These are phyloP conservation scores for Lamellibrachia luymesi DNA, from an alignment of 1,140 invertebrate genomes.

Conservation along the genomic window DNA sequence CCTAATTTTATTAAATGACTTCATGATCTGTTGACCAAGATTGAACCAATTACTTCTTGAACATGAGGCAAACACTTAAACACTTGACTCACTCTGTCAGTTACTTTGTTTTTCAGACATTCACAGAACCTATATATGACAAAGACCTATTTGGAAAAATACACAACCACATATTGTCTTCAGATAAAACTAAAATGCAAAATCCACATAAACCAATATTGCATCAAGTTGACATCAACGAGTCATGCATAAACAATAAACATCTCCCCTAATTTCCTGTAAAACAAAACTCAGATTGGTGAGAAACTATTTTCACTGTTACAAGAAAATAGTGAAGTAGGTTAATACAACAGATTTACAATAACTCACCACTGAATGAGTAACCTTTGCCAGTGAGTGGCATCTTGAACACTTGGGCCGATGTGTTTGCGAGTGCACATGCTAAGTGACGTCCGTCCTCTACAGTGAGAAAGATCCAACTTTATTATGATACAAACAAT, in stretches of 20 bases:
- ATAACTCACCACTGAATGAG: slow-evolving; percentile 35
- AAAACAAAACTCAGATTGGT: no score
- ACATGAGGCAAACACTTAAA: not conserved
- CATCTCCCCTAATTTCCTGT: no score
- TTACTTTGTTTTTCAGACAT: not conserved
- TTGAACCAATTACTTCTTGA: not conserved
- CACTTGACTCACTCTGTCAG: not conserved
- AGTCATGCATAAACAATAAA: no score
- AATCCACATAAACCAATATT: not conserved
- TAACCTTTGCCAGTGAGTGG: slow-evolving; percentile 40
- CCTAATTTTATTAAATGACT: not conserved
- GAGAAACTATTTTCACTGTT: not conserved
- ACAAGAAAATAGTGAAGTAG: not conserved
- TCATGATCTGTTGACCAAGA: no score
- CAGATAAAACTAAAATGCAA: not conserved
- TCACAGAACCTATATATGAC: not conserved
- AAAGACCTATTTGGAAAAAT: not conserved
- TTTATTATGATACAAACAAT: no score
- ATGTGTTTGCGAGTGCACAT: slow-evolving; percentile 48
- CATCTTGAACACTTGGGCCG: slow-evolving; percentile 41
- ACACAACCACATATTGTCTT: not conserved
- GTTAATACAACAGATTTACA: not conserved
- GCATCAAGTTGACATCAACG: no score
- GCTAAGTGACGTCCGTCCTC: slow-evolving; percentile 47
- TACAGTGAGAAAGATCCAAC: slow-evolving; percentile 14